Evolutionary conservation across 64 coral and sea anemone species (phyloP).

Genomic region (Pachyseris speciosa): DNA sequence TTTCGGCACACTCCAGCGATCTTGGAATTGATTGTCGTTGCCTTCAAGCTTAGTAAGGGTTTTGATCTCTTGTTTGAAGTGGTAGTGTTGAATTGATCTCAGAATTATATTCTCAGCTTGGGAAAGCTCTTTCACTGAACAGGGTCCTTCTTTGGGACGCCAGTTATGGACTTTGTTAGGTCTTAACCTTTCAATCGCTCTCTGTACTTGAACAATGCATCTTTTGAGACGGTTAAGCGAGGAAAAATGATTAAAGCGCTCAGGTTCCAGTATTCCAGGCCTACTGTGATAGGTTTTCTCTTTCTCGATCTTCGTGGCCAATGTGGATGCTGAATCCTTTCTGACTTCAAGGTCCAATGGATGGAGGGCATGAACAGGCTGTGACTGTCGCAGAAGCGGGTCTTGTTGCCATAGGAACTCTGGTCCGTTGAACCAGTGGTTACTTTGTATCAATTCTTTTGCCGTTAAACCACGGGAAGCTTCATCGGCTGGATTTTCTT

Average conservation of each 20-base stretch:
- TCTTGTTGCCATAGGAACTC: constrained; percentile 12
- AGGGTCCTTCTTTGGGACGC: constrained; percentile 54
- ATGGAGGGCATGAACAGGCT: not conserved
- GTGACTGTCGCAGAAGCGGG: not conserved
- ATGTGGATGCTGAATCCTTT: not conserved
- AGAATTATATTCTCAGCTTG: constrained; percentile 35
- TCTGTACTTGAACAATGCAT: constrained; percentile 54
- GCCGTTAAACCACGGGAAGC: constrained; percentile 30
- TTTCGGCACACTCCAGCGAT: not conserved
- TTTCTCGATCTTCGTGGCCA: not conserved
- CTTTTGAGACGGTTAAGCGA: constrained; percentile 54
- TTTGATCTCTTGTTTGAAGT: constrained; percentile 7
- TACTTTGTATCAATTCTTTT: constrained; percentile 10
- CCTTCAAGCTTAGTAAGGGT: constrained; percentile 40
- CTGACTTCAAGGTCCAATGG: constrained; percentile 27
- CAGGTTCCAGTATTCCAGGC: constrained; percentile 20
- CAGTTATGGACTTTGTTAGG: constrained; percentile 70
- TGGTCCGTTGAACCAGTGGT: constrained; percentile 40
- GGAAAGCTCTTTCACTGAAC: constrained; percentile 28
- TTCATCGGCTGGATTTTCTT: constrained; percentile 49
- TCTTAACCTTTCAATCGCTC: constrained; percentile 69
- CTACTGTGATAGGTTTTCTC: not conserved
- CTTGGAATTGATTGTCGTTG: constrained; percentile 50
- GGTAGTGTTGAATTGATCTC: constrained; percentile 22
- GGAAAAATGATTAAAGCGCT: constrained; percentile 41